phyloP scores from a whole-genome alignment of 2,797 vertebrate species.

The Acipenser oxyrinchus region DNA sequence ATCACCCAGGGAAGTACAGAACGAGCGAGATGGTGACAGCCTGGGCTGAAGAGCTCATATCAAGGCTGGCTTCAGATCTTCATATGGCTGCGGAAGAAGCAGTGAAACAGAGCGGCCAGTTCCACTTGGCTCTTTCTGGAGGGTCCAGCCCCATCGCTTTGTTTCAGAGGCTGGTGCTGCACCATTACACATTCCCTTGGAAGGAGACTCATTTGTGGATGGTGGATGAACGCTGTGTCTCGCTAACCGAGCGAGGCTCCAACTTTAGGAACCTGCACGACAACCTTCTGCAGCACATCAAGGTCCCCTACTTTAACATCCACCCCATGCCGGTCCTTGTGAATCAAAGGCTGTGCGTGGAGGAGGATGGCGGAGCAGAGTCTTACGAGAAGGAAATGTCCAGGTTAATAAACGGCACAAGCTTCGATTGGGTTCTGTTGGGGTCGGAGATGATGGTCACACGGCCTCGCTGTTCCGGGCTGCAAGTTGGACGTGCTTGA shows the following conservation, averaged over 20 bases:
- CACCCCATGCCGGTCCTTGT: conserved; percentile 92
- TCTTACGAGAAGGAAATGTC: conserved; percentile 72
- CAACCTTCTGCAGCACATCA: conserved; percentile 68
- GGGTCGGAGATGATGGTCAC: conserved; percentile 80
- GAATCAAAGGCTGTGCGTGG: conserved; percentile 77
- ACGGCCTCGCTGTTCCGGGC: conserved; percentile 85
- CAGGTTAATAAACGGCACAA: conserved; percentile 62
- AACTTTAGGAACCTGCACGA: conserved; percentile 77
- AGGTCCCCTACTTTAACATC: conserved; percentile 79
- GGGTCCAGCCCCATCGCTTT: conserved; percentile 80
- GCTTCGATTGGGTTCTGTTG: conserved; percentile 82
- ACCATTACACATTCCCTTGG: conserved; percentile 85
- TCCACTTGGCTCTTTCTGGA: conserved; percentile 85
- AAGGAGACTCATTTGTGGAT: conserved; percentile 83
- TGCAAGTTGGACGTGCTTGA: conserved; percentile 38
- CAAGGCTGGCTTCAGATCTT: conserved; percentile 66
- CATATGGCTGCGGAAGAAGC: conserved; percentile 57
- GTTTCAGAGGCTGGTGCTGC: conserved; percentile 65
- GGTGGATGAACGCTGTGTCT: conserved; percentile 90
- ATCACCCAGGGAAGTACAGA: conserved; percentile 67
- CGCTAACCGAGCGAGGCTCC: conserved; percentile 66
- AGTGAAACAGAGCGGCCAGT: conserved; percentile 49
- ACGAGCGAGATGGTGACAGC: conserved; percentile 68
- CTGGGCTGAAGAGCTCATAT: conserved; percentile 75
- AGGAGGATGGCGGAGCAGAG: conserved; percentile 71